Evolutionary conservation across 2,113 vertebrate genomes (phyloP), one percentile per base, ranked within the genome.

Genomic region (Ceyx cyanopectus): DNA sequence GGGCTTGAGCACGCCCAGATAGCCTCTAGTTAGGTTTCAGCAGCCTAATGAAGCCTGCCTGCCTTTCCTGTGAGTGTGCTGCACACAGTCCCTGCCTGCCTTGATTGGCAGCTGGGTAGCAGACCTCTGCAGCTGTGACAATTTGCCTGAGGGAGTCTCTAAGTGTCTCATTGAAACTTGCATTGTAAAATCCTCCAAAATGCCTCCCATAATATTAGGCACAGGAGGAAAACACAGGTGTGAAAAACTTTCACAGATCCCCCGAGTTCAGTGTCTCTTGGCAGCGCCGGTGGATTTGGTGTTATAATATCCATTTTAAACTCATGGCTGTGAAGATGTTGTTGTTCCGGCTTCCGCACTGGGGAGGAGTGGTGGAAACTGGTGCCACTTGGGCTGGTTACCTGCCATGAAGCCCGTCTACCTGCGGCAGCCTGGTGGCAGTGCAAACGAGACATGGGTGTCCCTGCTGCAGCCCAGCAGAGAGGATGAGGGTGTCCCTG

Each of bases 161-260:
- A 95, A 95, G 96, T 95, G 95, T 96, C 96, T 96, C 96, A 92
- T 94, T 96, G 96, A 96, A 96, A 96, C 95, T 90, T 90, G 83
- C 92, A 89, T 95, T 96, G 95, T 94, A 94, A 96, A 96, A 96
- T 93, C 95, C 86, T 96, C 94, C 95, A 79, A 94, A 96, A 93
- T 94, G 95, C 95, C 95, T 96, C 96, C 94, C 93, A 90, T 95
- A 93, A 94, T 96, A 96, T 93, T 95, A 96, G 92, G 89, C 96
- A 95, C 95, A 90, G 93, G 96, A 96, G 96, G 92, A 96, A 96
- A 96, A 93, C 96, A 96, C 96, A 96, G 96, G 95, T 96, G 96
- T 96, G 96, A 95, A 93, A 94, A 96, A 95, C 92, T 94, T 96
- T 76, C 89, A 91, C 89, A 96, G 96, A 92, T 96, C 96, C 94